Evolutionary conservation across 2,797 vertebrate species (phyloP), one percentile per base, ranked within the genome.

Genomic region (Schizopygopsis pylzovi): DNA sequence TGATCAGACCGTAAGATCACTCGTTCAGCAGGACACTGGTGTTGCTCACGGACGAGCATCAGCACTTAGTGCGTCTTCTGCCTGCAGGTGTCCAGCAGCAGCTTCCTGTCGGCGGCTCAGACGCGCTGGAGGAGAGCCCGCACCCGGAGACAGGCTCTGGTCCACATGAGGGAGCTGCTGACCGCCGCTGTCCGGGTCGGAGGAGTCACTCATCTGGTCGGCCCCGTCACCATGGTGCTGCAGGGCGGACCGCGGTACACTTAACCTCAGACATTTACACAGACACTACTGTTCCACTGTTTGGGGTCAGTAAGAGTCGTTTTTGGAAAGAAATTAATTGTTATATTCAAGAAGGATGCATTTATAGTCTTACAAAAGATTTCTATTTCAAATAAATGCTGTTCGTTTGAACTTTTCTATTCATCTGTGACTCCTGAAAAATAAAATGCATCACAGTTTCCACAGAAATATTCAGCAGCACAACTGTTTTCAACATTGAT

Each of bases 131-230:
- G 97, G 22, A 95, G 98, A n/a, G 98, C 98, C 16, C 98, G 97
- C 84, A 99, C 98, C 0, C 94, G 98, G 73, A 99, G 97, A 28
- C 98, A 99, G 90, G 98, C 98, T 0, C 93, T 99, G 79, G 96
- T 99, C 87, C 98, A 99, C 85, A 99, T 99, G 98, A 96, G 98
- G 85, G 98, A 99, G 90, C 76, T 99, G 89, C 96, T 99, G 87
- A 99, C 98, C 0, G 98, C 98, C 0, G 98, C 98, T 0, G 98
- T 99, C 41, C 94, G 97, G 0, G 98, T 99, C 0, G 98, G 98
- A 0, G 98, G 98, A 0, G 98, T 99, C 86, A 99, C 98, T 0
- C 98, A 99, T 90, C 94, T 99, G 4, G 98, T 99, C 71, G 98
- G 98, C 4, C 98, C 98, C 0, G 98, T 99, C 72, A 99, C 98